These are phyloP conservation scores for Pseudolaguvia tuberculata DNA, from an alignment of 2,113 vertebrate genomes.

Conservation along the genomic window DNA sequence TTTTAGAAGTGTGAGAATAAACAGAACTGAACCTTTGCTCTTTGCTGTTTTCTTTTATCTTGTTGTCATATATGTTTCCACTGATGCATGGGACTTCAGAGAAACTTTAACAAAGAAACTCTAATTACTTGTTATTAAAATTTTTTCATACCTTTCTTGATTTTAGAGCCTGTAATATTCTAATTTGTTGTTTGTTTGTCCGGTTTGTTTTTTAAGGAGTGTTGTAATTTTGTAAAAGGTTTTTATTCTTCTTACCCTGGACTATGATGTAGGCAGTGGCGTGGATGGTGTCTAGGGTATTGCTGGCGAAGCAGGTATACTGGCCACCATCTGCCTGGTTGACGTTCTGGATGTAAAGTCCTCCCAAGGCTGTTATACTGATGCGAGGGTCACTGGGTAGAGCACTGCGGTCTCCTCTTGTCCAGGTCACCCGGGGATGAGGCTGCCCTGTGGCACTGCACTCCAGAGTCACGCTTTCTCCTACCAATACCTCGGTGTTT, in stretches of 20 bases:
- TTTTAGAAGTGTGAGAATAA: conserved; percentile 30
- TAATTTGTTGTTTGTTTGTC: background rate
- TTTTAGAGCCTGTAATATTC: background rate
- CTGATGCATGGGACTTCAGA: conserved; percentile 42
- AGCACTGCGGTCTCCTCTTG: conserved; percentile 80
- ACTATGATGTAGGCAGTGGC: conserved; percentile 89
- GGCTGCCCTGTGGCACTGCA: conserved; percentile 93
- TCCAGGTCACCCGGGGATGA: conserved; percentile 86
- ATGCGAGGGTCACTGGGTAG: conserved; percentile 83
- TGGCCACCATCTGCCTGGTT: conserved; percentile 82
- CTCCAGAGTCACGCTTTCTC: conserved; percentile 93
- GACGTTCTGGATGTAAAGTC: conserved; percentile 90
- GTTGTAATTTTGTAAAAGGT: no score
- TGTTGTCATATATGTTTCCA: conserved; percentile 37
- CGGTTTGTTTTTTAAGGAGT: background rate
- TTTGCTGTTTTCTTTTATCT: conserved; percentile 37
- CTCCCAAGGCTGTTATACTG: conserved; percentile 85
- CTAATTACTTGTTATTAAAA: conserved; percentile 25
- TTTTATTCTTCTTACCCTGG: conserved; percentile 73
- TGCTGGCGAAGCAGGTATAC: conserved; percentile 91
- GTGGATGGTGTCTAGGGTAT: conserved; percentile 85
- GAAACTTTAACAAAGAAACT: conserved; percentile 40
- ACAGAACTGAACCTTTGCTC: conserved; percentile 35
- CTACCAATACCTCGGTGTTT: conserved; percentile 94
- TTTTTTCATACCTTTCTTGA: background rate